Conservation (phyloP, 2,888 invertebrate genomes). For the Hipparchia sbordonii region DNA sequence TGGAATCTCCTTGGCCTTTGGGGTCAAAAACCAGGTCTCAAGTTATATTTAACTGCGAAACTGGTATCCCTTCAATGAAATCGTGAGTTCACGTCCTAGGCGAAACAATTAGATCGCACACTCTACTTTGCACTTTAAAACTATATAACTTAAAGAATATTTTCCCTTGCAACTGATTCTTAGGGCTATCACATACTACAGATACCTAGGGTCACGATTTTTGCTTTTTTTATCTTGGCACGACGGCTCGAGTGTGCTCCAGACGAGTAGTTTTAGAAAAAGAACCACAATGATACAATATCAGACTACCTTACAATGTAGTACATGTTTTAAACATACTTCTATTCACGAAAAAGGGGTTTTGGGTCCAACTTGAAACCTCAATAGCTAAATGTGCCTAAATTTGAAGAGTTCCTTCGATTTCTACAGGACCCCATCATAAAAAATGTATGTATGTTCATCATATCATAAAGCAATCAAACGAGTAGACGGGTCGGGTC, state of each 20-base stretch:
- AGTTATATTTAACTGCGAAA: conserved; percentile 41
- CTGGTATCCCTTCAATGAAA: conserved; percentile 52
- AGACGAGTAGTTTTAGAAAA: conserved; percentile 30
- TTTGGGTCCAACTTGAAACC: no score
- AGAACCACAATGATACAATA: conserved; percentile 20
- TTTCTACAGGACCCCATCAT: no score
- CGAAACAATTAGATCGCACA: conserved; percentile 30
- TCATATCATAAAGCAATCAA: no score
- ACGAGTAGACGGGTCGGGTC: no score
- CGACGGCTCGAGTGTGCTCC: conserved; percentile 33
- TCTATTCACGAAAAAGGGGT: no score
- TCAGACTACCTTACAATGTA: background rate
- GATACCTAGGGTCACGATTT: conserved; percentile 36
- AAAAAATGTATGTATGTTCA: no score
- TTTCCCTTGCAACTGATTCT: conserved; percentile 1
- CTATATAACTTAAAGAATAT: background rate
- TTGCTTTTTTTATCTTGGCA: conserved; percentile 34
- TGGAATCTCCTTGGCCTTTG: conserved; percentile 8
- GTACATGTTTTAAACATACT: no score
- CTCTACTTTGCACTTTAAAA: conserved; percentile 17
- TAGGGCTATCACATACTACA: conserved; percentile 39
- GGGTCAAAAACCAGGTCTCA: conserved; percentile 37
- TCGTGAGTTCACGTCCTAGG: conserved; percentile 47
- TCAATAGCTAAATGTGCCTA: no score
- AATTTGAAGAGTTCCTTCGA: no score